phyloP scores from a whole-genome alignment of 2,113 vertebrate species.

The Bujurquina vittata region DNA sequence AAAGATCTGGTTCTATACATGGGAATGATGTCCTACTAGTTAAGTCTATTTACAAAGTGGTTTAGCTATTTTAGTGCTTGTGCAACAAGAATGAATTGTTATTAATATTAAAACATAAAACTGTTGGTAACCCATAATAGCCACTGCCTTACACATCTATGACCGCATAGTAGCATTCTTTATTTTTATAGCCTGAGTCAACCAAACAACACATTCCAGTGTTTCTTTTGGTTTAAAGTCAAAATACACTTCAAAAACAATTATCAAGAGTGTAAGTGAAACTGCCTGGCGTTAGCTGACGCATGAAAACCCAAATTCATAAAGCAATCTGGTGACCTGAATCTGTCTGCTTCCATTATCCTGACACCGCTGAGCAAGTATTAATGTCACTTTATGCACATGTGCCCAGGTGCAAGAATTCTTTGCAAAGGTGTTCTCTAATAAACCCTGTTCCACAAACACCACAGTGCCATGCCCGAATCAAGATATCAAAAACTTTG shows the following conservation, averaged over 20 bases:
- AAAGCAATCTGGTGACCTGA: neutral
- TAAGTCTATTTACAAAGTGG: neutral
- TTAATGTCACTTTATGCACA: constrained; percentile 5
- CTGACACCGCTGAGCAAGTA: neutral
- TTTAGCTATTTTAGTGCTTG: neutral
- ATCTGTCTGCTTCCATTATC: constrained; percentile 21
- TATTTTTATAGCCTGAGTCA: neutral
- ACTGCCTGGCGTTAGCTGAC: neutral
- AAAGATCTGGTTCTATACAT: neutral
- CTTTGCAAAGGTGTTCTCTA: constrained; percentile 26
- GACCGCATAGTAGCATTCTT: neutral
- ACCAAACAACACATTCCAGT: neutral
- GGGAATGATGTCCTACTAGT: neutral
- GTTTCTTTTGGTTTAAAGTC: neutral
- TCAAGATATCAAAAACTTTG: constrained; percentile 61
- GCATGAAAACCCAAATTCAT: constrained; percentile 9
- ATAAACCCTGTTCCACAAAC: constrained; percentile 25
- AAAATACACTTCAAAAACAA: neutral
- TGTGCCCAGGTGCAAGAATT: constrained; percentile 27
- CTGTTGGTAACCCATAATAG: neutral
- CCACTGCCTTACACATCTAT: neutral
- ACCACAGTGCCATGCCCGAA: neutral
- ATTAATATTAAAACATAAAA: neutral
- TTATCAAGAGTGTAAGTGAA: neutral
- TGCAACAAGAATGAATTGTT: neutral